Evolutionary conservation across 2,113 vertebrate genomes (phyloP).

Genomic region (Zingel zingel): DNA sequence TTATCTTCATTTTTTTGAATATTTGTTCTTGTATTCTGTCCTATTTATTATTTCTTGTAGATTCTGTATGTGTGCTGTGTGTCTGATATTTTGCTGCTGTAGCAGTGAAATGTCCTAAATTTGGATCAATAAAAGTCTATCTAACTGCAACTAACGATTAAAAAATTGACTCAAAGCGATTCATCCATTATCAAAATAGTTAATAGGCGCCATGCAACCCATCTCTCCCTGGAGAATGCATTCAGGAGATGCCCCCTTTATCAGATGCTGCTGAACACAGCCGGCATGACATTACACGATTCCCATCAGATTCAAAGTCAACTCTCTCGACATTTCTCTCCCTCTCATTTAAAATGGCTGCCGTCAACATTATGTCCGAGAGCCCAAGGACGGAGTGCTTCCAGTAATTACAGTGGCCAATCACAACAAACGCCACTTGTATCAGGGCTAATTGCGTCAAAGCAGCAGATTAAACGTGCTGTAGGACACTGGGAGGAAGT

Average conservation of each 20-base stretch:
- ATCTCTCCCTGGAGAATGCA: conserved; percentile 1
- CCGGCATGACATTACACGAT: conserved; percentile 36
- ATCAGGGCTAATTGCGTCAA: conserved; percentile 12
- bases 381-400: background rate
- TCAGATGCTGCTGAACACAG: conserved; percentile 32
- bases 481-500: conserved; percentile 47
- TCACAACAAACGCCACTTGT: conserved; percentile 8
- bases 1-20: no score
- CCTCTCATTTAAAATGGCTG: conserved; percentile 42
- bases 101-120: no score
- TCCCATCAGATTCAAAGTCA: conserved; percentile 33
- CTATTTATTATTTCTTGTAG: no score
- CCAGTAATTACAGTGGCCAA: background rate
- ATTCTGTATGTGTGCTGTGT: no score
- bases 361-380: background rate
- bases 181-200: no score
- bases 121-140: no score
- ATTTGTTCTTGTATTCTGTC: no score
- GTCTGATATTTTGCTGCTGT: no score
- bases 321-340: conserved; percentile 51
- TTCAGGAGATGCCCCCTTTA: conserved; percentile 24
- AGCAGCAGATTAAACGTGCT: conserved; percentile 20
- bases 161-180: no score
- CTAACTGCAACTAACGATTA: no score
- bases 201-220: no score